Evolutionary conservation across 2,113 vertebrate species (phyloP).

Genomic region (Clarias batrachus): DNA sequence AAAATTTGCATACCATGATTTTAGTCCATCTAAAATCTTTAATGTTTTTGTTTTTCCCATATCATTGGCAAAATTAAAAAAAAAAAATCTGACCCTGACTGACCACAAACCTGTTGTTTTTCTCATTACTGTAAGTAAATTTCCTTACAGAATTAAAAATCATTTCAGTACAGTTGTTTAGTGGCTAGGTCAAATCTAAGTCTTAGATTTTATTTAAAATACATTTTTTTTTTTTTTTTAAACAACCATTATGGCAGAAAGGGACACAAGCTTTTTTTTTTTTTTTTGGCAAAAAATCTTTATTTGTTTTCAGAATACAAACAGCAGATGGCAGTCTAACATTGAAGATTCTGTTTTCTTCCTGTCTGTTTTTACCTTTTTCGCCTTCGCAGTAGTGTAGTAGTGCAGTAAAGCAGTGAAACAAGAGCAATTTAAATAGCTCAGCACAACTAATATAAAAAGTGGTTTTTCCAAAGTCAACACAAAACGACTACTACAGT

Average conservation of each 20-base stretch:
- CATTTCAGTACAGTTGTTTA: background rate
- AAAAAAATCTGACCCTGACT: background rate
- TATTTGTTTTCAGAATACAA: background rate
- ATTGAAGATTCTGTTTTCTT: no score
- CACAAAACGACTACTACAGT: no score
- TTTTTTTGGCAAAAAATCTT: background rate
- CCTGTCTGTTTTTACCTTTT: background rate
- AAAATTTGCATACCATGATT: background rate
- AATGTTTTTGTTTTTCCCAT: background rate
- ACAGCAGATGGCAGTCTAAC: constrained; percentile 20
- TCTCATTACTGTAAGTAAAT: background rate
- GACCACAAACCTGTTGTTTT: background rate
- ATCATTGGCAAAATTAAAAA: background rate
- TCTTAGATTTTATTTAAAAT: no score
- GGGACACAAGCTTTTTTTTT: no score
- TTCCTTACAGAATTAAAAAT: background rate
- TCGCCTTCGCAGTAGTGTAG: no score
- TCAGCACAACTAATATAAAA: no score
- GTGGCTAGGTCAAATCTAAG: background rate
- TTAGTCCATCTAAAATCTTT: no score
- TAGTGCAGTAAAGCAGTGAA: no score
- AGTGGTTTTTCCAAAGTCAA: no score
- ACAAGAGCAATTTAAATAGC: no score
- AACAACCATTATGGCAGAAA: no score
- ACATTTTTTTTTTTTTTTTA: no score